Percentiles rank a stretch among this genome's conserved stretches.
Conservation (phyloP, 2,113 vertebrate species). For the Machaerirhynchus nigripectus region DNA sequence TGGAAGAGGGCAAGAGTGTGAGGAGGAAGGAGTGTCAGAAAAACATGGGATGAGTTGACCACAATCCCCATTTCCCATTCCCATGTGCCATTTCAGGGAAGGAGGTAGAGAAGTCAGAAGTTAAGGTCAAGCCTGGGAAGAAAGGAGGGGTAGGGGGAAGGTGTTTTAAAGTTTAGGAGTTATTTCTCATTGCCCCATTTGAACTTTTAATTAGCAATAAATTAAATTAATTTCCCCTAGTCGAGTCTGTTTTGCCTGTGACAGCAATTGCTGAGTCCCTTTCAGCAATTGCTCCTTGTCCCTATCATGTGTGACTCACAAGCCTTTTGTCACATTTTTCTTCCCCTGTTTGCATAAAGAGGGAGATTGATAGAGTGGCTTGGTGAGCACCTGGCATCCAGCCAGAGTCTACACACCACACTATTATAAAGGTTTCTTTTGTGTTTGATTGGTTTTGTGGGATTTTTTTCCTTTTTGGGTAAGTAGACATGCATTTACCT, state of each 20-base stretch:
- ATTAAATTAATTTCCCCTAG: not conserved
- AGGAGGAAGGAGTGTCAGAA: not conserved
- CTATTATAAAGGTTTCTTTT: not conserved
- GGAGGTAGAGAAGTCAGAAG: not conserved
- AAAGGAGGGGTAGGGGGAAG: not conserved
- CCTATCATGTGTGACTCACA: not conserved
- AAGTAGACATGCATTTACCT: not conserved
- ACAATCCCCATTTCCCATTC: not conserved
- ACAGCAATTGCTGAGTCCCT: not conserved
- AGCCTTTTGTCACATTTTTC: not conserved
- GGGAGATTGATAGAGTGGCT: not conserved
- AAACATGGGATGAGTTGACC: not conserved
- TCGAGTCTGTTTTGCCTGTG: not conserved
- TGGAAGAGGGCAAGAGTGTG: not conserved
- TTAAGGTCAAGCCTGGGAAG: not conserved
- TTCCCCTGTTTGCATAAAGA: not conserved
- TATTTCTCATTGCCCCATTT: not conserved
- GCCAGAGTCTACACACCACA: not conserved
- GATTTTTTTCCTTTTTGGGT: not conserved
- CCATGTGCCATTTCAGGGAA: not conserved
- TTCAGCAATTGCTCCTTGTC: no score
- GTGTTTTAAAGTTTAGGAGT: not conserved
- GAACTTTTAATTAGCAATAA: not conserved
- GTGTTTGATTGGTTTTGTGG: not conserved
- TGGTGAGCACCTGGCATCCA: not conserved